A percentile compares a stretch with the other conserved stretches of the same genome.
These are phyloP conservation scores for Iguana delicatissima DNA, from an alignment of 2,797 vertebrate genomes.

Conservation along the genomic window DNA sequence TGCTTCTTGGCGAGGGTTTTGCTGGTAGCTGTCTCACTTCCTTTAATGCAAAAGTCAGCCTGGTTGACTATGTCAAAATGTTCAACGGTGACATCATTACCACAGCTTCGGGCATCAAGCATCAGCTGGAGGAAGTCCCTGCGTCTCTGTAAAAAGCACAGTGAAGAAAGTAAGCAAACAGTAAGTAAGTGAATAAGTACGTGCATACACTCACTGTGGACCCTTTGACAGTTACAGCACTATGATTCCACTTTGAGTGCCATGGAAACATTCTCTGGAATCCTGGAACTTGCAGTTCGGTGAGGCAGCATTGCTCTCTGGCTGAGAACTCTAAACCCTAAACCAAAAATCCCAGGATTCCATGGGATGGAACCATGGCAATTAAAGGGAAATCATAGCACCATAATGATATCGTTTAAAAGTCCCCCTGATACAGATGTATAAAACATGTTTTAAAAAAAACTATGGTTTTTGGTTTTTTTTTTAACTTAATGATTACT, in stretches of 20 bases:
- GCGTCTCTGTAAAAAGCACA: slow-evolving; percentile 81
- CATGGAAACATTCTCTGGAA: no score
- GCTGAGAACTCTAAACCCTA: no score
- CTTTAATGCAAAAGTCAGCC: slow-evolving; percentile 53
- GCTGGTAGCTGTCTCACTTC: rapidly evolving
- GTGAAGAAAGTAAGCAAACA: neutral
- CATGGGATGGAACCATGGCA: no score
- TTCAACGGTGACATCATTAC: slow-evolving; percentile 67
- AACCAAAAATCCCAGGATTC: no score
- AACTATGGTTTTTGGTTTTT: neutral
- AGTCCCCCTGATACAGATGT: neutral
- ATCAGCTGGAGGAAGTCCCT: slow-evolving; percentile 94
- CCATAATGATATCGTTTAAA: no score
- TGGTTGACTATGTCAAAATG: slow-evolving; percentile 78
- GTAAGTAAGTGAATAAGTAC: neutral
- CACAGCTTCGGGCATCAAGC: slow-evolving; percentile 82
- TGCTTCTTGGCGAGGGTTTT: slow-evolving; percentile 34
- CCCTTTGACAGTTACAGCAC: neutral
- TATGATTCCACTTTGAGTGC: no score
- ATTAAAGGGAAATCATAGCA: no score
- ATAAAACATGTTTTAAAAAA: neutral
- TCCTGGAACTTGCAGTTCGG: neutral
- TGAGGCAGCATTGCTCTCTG: neutral
- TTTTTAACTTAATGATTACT: neutral
- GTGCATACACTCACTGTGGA: neutral